Evolutionary conservation across 2,888 invertebrate species (phyloP), one percentile per base, ranked within the genome.

Genomic region (Ophion ellenae): DNA sequence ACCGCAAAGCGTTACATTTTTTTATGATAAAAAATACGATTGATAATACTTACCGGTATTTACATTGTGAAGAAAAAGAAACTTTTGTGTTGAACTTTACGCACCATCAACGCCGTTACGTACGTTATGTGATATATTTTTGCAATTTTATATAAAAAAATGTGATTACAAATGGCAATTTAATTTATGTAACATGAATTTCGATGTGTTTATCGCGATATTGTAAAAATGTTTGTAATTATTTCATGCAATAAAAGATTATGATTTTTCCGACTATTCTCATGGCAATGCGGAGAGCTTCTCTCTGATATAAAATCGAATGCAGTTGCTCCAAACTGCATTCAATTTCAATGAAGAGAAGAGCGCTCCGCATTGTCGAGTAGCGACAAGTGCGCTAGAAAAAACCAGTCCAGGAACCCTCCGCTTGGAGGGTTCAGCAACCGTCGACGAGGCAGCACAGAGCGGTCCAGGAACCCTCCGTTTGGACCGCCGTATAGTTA

Each of bases 131-230:
- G 24, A 63, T 9, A 2, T 10, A 24, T 63, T 63, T 63, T 24
- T 63, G 28, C 11, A 24, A 63, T 24, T 63, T 7, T 24, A 63
- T 9, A 24, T 63, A 2, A 24, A 63, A 63, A 63, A 40, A 40
- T 40, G 40, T 40, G 40, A 40, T 40, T 40, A 40, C 40, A 63
- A 63, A 63, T 63, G 24, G 61, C 10, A n/a, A 63, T 63, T 63
- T 24, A 20, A 63, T 63, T 63, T 63, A 63, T 63, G n/a, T 63
- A n/a, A 63, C 17, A n/a, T 20, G 61, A 61, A 61, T 63, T 9
- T 63, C 28, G 24, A 63, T 63, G 20, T 63, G 4, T 40, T 40
- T 6, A 40, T 40, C 40, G 40, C 6, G 40, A 40, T 40, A 40
- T 40, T 40, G 40, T 40, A 6, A 40, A 40, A 40, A 40, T 40